Evolutionary conservation across 2,113 vertebrate species (phyloP).

Genomic region (Phyllopteryx taeniolatus): DNA sequence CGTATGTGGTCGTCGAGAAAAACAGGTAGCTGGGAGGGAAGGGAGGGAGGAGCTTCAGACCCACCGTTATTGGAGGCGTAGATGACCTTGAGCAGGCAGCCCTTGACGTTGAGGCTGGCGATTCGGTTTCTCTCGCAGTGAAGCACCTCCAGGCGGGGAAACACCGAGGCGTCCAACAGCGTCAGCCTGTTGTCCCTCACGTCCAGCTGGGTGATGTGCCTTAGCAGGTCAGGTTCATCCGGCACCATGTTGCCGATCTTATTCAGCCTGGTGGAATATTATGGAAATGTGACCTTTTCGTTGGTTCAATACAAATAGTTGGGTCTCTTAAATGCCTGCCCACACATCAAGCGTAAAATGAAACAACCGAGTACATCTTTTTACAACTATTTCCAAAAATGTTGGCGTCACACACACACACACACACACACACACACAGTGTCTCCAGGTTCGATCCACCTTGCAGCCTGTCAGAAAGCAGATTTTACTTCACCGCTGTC

Average conservation of each 20-base stretch:
- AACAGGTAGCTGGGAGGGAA: slow-evolving; percentile 23
- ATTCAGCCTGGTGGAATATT: slow-evolving; percentile 79
- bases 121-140: slow-evolving; percentile 94
- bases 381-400: no score
- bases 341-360: no score
- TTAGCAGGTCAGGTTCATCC: slow-evolving; percentile 83
- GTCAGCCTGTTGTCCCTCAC: slow-evolving; percentile 88
- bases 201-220: slow-evolving; percentile 90
- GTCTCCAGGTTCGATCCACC: no score
- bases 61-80: slow-evolving; percentile 87
- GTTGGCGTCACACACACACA: no score
- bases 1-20: slow-evolving; percentile 32
- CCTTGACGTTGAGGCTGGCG: slow-evolving; percentile 80
- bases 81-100: slow-evolving; percentile 85
- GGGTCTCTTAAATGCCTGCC: no score
- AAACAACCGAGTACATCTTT: no score
- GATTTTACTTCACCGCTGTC: no score
- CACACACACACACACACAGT: no score
- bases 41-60: slow-evolving; percentile 35
- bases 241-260: slow-evolving; percentile 78
- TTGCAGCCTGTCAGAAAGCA: no score
- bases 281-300: not conserved
- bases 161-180: slow-evolving; percentile 84
- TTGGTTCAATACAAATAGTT: not conserved
- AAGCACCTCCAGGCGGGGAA: slow-evolving; percentile 89